phyloP scores from a whole-genome alignment of 2,888 invertebrate species.

The Boloria selene region DNA sequence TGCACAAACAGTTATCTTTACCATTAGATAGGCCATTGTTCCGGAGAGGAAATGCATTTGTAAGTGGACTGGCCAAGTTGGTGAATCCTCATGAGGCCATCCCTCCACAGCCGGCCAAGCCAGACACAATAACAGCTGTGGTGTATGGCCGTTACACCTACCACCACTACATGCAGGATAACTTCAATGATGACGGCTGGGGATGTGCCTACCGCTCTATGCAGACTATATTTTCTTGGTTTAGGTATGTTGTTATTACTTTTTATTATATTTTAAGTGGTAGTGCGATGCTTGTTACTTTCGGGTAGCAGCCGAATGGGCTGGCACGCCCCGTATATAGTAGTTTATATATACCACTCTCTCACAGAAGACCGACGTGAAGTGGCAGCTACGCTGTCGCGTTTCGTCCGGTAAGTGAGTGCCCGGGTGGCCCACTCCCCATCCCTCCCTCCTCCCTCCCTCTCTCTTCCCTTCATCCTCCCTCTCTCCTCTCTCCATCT shows the following conservation, averaged over 20 bases:
- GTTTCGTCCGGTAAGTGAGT: too few species aligned
- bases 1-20: conserved; percentile 88
- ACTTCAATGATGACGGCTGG: conserved; percentile 98
- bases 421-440: too few species aligned
- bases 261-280: too few species aligned
- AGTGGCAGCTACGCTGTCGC: too few species aligned
- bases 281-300: too few species aligned
- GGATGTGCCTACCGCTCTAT: conserved; percentile 99
- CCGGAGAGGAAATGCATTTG: conserved; percentile 86
- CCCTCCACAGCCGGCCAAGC: conserved; percentile 56
- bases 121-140: conserved; percentile 63
- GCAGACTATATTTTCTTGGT: conserved; percentile 98
- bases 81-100: conserved; percentile 89
- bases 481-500: too few species aligned
- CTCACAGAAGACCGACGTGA: too few species aligned
- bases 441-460: too few species aligned
- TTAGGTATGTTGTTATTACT: conserved; percentile 76
- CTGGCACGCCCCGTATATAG: too few species aligned
- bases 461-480: too few species aligned
- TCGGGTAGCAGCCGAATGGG: too few species aligned
- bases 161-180: conserved; percentile 98
- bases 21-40: conserved; percentile 88
- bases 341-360: too few species aligned
- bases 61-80: conserved; percentile 82
- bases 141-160: conserved; percentile 95